Percentiles rank a stretch among this genome's conserved stretches.
Conservation (phyloP, 2,888 invertebrate genomes). For the Sturmia bella region DNA sequence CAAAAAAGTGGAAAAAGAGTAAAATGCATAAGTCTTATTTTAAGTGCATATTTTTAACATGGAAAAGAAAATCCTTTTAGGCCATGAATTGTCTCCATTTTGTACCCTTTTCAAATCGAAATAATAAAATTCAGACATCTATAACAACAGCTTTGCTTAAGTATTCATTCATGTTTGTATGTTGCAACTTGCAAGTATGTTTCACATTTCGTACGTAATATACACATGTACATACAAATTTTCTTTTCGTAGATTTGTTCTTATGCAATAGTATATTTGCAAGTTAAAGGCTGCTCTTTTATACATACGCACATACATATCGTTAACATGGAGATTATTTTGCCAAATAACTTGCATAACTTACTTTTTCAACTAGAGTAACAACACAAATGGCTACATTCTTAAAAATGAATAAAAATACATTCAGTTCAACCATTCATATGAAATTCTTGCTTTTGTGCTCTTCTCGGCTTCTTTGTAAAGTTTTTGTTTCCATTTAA, state of each 20-base stretch:
- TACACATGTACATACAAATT: not conserved
- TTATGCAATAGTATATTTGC: slow-evolving; percentile 10
- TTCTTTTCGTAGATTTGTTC: not conserved
- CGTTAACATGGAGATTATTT: slow-evolving; percentile 49
- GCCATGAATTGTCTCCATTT: slow-evolving; percentile 58
- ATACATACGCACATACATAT: not conserved
- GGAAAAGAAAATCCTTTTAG: slow-evolving; percentile 61
- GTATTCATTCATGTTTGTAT: too few species aligned
- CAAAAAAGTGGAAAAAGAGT: not conserved
- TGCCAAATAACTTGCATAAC: slow-evolving; percentile 54
- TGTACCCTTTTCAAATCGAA: slow-evolving; percentile 53
- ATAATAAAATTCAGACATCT: slow-evolving; percentile 21
- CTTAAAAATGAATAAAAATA: slow-evolving; percentile 7
- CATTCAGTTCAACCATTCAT: slow-evolving; percentile 6
- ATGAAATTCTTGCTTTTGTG: slow-evolving; percentile 11
- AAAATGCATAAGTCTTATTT: slow-evolving; percentile 65
- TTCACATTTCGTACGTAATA: not conserved
- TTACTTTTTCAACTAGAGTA: slow-evolving; percentile 34
- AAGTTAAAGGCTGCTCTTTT: slow-evolving; percentile 38
- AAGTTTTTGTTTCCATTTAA: slow-evolving; percentile 28
- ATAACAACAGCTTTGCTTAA: not conserved
- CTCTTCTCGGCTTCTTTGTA: slow-evolving; percentile 25
- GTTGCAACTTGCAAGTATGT: too few species aligned
- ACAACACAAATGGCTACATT: slow-evolving; percentile 9
- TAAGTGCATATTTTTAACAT: slow-evolving; percentile 60